Evolutionary conservation across 2,797 vertebrate species (phyloP).

Genomic region (Odontamblyopus lacepedii): DNA sequence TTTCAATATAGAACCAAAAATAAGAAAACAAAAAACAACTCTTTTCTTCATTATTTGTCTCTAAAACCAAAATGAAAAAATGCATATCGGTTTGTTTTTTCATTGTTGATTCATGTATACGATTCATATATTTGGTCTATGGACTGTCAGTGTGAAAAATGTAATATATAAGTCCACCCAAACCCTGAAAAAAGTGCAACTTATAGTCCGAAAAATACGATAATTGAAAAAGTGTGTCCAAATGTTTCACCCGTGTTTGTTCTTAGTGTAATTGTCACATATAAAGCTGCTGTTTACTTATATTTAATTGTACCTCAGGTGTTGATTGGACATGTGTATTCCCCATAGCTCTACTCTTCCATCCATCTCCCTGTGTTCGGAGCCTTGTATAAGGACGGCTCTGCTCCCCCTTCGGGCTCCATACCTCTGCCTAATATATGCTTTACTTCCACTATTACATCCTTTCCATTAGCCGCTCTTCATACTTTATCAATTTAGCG

Average conservation of each 20-base stretch:
- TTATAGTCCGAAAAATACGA: too few species aligned
- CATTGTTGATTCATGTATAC: too few species aligned
- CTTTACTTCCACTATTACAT: conserved; percentile 77
- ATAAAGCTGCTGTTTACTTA: background rate
- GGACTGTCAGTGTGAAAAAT: too few species aligned
- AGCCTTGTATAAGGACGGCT: conserved; percentile 46
- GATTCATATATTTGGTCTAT: too few species aligned
- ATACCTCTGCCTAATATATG: conserved; percentile 67
- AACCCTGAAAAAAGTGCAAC: too few species aligned
- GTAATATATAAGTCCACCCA: too few species aligned
- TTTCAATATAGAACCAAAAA: too few species aligned
- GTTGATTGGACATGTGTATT: background rate
- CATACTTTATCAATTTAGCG: conserved; percentile 72
- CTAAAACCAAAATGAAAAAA: too few species aligned
- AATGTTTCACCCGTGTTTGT: background rate
- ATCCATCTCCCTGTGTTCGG: conserved; percentile 49
- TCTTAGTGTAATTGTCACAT: background rate
- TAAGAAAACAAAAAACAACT: too few species aligned
- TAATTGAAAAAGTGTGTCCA: too few species aligned
- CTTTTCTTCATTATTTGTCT: too few species aligned
- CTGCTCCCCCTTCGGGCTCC: conserved; percentile 60
- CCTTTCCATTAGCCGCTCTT: conserved; percentile 67
- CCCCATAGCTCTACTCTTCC: background rate
- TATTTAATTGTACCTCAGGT: background rate
- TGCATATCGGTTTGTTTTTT: too few species aligned